Base-by-base conservation (phyloP, 2,113 vertebrate species). In the Haplochromis vanheusdeni region DNA sequence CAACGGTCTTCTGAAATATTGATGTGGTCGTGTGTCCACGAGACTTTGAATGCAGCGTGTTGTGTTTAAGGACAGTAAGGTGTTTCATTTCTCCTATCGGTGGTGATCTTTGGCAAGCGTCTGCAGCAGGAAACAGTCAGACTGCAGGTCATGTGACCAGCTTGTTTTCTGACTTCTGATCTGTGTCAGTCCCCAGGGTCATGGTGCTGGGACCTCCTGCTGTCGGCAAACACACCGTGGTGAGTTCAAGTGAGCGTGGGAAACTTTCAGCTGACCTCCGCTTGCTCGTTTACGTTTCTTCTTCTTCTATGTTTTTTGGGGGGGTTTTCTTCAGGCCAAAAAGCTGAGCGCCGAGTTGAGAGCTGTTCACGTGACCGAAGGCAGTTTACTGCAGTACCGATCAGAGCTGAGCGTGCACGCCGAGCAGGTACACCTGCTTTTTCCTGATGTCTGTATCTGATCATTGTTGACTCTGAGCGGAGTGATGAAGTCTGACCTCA, bases 161-260 rank as follows among this genome's bases (percentile, higher is more conserved):
- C 70, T n/a, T 11, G 9, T 49, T 49, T 42, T 58, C 54, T 56
- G 16, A 58, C 4, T 1, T 8, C 23, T 81, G 55, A 28, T 49
- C 79, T 79, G 9, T 55, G 79, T 86, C 91, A 99, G 98, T 96
- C 86, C 97, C 98, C 84, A 97, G 93, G 91, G 92, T 99, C 16
- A 81, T 97, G 51, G 81, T 99, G 65, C 88, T 99, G 40, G 98
- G 98, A 5, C 97, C 98, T 3, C 97, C 98, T 2, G 96, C 97
- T 58, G 97, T 97, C 4, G 98, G 98, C 54, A 99, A 98, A 91
- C 97, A 95, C 2, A 97, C 97, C 2, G 92, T 98, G 79, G 98
- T 99, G 94, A 97, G 98, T 97, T 42, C 6, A 51, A 6, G 6
- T 6, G 28, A 26, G n/a, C 1, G 16, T 19, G 26, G 26, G 42